Base-by-base conservation (phyloP, 2,888 invertebrate genomes). In the Craniophora ligustri region DNA sequence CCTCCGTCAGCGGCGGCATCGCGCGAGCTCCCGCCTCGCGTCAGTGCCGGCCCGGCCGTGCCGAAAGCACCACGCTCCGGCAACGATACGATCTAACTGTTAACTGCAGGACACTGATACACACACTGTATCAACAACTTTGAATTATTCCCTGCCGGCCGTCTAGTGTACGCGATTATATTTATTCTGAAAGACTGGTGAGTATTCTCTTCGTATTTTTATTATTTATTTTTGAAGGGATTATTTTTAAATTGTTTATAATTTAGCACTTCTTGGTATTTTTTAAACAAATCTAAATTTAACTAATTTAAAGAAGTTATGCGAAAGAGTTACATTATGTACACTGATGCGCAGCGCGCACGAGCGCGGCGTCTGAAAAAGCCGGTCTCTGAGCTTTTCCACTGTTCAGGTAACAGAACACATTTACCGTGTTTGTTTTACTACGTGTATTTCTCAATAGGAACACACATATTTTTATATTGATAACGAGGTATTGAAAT, bases 11-110 rank as follows among this genome's bases (percentile, higher is more conserved):
- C 85, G 78, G 77, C 74, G 77, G 78, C 77, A 73, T 69, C 73
- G 75, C 76, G 81, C 82, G 84, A 84, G 79, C 81, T 73, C 76
- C 72, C 78, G 78, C 81, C 81, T 79, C 88, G 89, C 91, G 89
- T 91, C 92, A 93, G 93, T 93, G 93, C 93, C 93, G 93, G 92
- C 91, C 91, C 91, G 91, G 92, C 92, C 93, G 93, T 89, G 93
- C 92, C 92, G 85, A 82, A 81, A 88, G 86, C 82, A 88, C 81
- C 88, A 93, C 93, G 93, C 85, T 85, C 85, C 88, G 83, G 82
- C 81, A 78, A 80, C 77, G 68, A 67, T 71, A 73, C 70, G 70
- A 72, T 69, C 72, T 75, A 63, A 76, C 83, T 79, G 76, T 79
- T 79, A 70, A 78, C 80, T 78, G 76, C 83, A 85, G 88, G 86